Conservation (phyloP, 2,797 vertebrate genomes). For the Phataginus tricuspis region DNA sequence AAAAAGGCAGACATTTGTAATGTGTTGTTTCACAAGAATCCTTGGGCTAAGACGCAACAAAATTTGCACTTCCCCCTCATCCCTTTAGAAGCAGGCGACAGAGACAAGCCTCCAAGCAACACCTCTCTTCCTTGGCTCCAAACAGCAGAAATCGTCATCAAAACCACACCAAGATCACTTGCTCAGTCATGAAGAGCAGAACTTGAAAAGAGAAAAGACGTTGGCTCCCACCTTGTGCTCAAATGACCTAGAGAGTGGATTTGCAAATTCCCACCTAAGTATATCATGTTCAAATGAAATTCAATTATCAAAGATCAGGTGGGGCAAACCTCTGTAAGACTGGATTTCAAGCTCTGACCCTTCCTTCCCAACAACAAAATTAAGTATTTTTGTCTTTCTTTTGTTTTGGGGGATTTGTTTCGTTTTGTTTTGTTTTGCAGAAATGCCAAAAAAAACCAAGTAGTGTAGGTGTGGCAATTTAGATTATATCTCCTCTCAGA, state of each 20-base stretch:
- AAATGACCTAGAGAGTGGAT: neutral
- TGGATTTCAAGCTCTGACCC: neutral
- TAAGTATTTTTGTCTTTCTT: too few species aligned
- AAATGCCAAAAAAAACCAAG: neutral
- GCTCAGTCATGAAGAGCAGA: constrained; percentile 56
- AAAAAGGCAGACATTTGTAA: constrained; percentile 53
- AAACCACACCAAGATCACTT: constrained; percentile 63
- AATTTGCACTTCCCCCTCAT: neutral
- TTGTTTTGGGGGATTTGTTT: neutral
- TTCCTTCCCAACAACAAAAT: neutral
- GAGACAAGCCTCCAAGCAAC: neutral
- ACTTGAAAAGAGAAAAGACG: constrained; percentile 13
- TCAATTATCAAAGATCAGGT: neutral
- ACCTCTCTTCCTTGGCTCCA: constrained; percentile 38
- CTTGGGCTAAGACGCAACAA: neutral
- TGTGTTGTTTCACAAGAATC: constrained; percentile 21
- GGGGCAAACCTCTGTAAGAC: neutral
- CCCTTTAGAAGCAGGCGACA: constrained; percentile 23
- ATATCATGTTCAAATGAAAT: neutral
- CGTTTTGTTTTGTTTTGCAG: neutral
- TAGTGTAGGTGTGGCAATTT: constrained; percentile 68
- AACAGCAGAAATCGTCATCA: constrained; percentile 58
- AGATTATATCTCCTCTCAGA: constrained; percentile 69
- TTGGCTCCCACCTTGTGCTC: neutral
- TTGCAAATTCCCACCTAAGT: neutral